These are phyloP conservation scores for Drosophila ficusphila DNA, from an alignment of 1,140 invertebrate species.

Conservation along the genomic window DNA sequence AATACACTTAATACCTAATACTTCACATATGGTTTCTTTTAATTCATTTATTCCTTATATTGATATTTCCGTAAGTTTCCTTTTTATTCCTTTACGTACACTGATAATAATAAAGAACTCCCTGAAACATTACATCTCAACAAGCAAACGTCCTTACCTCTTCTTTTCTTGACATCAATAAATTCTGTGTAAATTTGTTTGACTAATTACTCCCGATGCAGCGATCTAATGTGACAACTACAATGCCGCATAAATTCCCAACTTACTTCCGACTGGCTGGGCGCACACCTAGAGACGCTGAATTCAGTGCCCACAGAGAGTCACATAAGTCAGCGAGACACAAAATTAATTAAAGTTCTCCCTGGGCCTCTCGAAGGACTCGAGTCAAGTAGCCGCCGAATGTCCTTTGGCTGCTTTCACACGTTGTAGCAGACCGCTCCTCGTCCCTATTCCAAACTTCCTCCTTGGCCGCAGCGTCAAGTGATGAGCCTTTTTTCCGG, in stretches of 20 bases:
- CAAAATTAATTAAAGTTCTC: conserved; percentile 75
- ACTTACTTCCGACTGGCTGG: conserved; percentile 64
- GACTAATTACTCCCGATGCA: conserved; percentile 60
- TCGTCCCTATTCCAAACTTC: conserved; percentile 15
- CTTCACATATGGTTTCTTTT: too few relatives aligned
- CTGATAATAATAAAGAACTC: too few relatives aligned
- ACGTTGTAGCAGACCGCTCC: conserved; percentile 51
- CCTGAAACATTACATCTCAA: background rate
- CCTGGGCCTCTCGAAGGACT: conserved; percentile 11
- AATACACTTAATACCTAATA: too few relatives aligned
- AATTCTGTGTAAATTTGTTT: conserved; percentile 49
- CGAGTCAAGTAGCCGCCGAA: conserved; percentile 58
- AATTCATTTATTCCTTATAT: too few relatives aligned
- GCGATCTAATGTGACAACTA: conserved; percentile 18
- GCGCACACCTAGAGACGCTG: conserved; percentile 25
- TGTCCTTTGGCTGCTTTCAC: conserved; percentile 71
- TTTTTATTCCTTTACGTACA: too few relatives aligned
- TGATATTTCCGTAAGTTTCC: too few relatives aligned
- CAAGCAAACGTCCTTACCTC: background rate
- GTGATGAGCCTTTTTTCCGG: conserved; percentile 64
- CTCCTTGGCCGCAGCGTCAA: conserved; percentile 61
- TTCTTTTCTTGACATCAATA: conserved; percentile 19
- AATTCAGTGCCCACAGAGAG: conserved; percentile 57
- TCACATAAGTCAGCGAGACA: conserved; percentile 70
- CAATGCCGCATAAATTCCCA: conserved; percentile 58